A percentile compares a stretch with the other conserved stretches of the same genome.
Evolutionary conservation across 1,140 invertebrate genomes (phyloP).

Genomic region (Trypoxylus dichotomus): DNA sequence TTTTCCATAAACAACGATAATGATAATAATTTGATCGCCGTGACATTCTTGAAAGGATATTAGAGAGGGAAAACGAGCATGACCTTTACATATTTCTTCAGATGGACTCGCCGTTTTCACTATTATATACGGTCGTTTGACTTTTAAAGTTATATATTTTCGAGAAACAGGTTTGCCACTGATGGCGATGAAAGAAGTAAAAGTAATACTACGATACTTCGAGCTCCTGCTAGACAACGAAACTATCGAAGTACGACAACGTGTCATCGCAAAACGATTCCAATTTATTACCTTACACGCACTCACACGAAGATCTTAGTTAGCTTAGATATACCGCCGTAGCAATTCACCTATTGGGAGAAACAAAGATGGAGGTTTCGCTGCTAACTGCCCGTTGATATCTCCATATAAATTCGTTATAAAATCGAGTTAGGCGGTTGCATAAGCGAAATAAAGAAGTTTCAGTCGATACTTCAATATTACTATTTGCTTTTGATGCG

Average conservation of each 20-base stretch:
- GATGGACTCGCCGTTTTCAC: slow-evolving; percentile 9
- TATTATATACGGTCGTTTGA: slow-evolving; percentile 3
- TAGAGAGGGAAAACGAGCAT: slow-evolving; percentile 4
- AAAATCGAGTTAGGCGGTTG: too few relatives aligned
- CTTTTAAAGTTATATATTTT: background rate
- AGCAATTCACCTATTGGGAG: too few relatives aligned
- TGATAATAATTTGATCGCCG: background rate
- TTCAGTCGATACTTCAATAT: too few relatives aligned
- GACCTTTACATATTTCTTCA: slow-evolving; percentile 24
- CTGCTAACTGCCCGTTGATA: background rate
- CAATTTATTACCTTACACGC: too few relatives aligned
- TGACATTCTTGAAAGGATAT: slow-evolving; percentile 10
- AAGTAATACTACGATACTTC: background rate
- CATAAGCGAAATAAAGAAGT: too few relatives aligned
- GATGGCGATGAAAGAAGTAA: slow-evolving; percentile 9
- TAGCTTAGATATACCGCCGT: too few relatives aligned
- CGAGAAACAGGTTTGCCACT: slow-evolving; percentile 8
- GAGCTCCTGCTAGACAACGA: background rate
- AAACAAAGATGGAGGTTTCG: background rate
- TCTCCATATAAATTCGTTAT: background rate
- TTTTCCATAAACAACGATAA: background rate
- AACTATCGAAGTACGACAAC: background rate
- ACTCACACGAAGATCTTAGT: too few relatives aligned
- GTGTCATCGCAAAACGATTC: background rate
- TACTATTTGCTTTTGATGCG: too few relatives aligned